Percentiles rank a stretch among this genome's conserved stretches.
Conservation (phyloP, 2,797 vertebrate species). For the Eulemur coronatus region DNA sequence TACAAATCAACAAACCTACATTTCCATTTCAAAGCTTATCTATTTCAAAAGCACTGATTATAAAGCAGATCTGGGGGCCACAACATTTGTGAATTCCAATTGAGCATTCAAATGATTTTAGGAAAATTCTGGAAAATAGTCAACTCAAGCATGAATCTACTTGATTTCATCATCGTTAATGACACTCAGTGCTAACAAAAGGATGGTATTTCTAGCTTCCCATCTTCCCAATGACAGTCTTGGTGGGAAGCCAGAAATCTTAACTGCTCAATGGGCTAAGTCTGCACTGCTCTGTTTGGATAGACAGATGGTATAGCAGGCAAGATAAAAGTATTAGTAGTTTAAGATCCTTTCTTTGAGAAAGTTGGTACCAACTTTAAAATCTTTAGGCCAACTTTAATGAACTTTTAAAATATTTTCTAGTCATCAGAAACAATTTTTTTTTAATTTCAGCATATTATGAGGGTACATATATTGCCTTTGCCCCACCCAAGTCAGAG, state of each 20-base stretch:
- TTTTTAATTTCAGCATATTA: no score
- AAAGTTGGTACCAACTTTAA: background rate
- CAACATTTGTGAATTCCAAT: background rate
- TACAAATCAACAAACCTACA: background rate
- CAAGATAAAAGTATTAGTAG: no score
- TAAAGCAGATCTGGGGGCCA: background rate
- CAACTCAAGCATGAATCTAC: background rate
- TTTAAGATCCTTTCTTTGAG: background rate
- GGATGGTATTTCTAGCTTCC: background rate
- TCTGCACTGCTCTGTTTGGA: background rate
- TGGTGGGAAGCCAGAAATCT: background rate
- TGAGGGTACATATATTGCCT: no score
- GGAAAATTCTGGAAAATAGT: background rate
- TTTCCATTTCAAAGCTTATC: constrained; percentile 5
- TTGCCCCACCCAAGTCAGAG: no score
- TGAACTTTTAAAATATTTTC: background rate
- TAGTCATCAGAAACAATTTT: background rate
- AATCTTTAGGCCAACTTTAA: background rate
- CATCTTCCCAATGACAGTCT: background rate
- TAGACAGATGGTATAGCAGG: background rate
- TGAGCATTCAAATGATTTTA: background rate
- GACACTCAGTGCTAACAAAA: background rate
- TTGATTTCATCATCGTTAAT: background rate
- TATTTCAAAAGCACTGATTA: background rate
- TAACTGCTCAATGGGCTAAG: rapidly evolving